Base-by-base conservation (phyloP, 2,888 invertebrate species). In the Synergus umbraculus region DNA sequence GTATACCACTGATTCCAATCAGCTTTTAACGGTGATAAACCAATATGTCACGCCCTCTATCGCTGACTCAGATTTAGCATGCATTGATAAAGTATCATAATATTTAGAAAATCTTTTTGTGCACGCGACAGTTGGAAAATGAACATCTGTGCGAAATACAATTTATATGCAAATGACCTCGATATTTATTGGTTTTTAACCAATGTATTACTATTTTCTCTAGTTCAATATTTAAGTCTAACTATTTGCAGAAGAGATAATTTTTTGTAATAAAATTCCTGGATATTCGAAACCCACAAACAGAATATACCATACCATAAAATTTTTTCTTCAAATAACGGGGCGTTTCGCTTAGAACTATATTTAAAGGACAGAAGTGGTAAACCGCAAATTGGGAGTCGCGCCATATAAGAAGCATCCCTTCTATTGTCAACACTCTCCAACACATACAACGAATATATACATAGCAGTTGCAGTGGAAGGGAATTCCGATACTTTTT, bases 401-500 rank as follows among this genome's bases (percentile, higher is more conserved):
- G 18, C 22, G 22, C 60, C 10, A 22, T 65, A 65, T 65, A 65
- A 65, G 8, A 41, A 41, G 13, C 41, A 41, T 65, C 18, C n/a
- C 41, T 13, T 41, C 41, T 65, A 60, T 65, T 65, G 65, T 43
- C 65, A 43, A n/a, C 41, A n/a, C 37, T 65, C n/a, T 15, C 65
- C 15, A 65, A 43, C 4, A 2, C 65, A 41, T 65, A 5, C 15
- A 9, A 43, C n/a, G 43, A 1, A 41, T 65, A 9, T 41, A 65
- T 43, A 65, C 12, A 9, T 10, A 18, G 22, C 22, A 63, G 63
- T 63, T 29, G 22, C 22, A 22, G 5, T 22, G 63, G 4, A 65
- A 65, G 65, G 65, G 43, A 60, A 60, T 60, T 22, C 22, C 60
- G 18, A 60, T 22, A 41, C 41, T 64, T 64, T 64, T 64, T 64